Conservation (phyloP, 2,113 vertebrate genomes). For the Bostrychus sinensis region DNA sequence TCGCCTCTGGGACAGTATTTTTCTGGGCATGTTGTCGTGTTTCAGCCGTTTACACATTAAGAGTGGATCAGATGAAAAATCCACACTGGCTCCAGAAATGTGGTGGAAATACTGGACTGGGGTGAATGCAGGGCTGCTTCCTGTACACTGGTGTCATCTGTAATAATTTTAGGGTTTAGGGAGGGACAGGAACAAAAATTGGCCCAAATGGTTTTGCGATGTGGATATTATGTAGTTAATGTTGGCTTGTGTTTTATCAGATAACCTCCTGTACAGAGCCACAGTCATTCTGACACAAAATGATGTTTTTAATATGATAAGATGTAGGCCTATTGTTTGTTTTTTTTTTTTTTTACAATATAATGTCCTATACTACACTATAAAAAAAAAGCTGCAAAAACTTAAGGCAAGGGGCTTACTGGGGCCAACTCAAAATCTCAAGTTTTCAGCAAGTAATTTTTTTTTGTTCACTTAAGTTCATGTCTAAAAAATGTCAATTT, state of each 20-base stretch:
- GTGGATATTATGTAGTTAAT: neutral
- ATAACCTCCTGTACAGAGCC: neutral
- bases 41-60: conserved; percentile 64
- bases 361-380: no score
- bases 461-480: no score
- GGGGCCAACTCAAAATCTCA: no score
- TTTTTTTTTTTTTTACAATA: no score
- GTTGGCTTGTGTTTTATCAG: neutral
- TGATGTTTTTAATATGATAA: no score
- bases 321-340: no score
- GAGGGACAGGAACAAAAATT: conserved; percentile 2
- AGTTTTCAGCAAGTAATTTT: no score
- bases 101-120: conserved; percentile 48
- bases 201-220: neutral
- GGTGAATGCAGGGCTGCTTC: conserved; percentile 32
- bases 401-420: no score
- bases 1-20: conserved; percentile 47
- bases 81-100: conserved; percentile 50
- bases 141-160: conserved; percentile 19
- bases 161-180: conserved; percentile 20
- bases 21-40: no score
- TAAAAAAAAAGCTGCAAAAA: no score
- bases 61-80: conserved; percentile 58
- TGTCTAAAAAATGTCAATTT: no score
- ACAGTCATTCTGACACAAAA: no score